A percentile compares a stretch with the other conserved stretches of the same genome.
These are phyloP conservation scores for Pseudobourletiella spinata DNA, from an alignment of 1,140 invertebrate species.

Conservation along the genomic window DNA sequence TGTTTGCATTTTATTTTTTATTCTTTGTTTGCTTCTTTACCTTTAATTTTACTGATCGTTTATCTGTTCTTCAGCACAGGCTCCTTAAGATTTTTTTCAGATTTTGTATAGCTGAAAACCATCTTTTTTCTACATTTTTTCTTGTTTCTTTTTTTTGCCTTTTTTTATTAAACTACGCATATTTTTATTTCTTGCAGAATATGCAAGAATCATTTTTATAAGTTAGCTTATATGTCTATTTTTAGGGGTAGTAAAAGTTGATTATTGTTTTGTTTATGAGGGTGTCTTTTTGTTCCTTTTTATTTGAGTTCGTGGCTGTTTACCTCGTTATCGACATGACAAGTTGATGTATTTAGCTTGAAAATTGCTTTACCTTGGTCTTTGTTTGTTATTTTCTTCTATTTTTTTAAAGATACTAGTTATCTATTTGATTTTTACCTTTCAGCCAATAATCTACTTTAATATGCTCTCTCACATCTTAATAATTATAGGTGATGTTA, in stretches of 20 bases:
- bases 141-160: slow-evolving; percentile 46
- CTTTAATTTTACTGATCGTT: slow-evolving; percentile 48
- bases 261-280: background rate
- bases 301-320: slow-evolving; percentile 28
- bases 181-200: slow-evolving; percentile 58
- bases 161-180: slow-evolving; percentile 62
- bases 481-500: slow-evolving; percentile 44
- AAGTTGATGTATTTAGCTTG: slow-evolving; percentile 34
- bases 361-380: slow-evolving; percentile 30
- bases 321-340: slow-evolving; percentile 35
- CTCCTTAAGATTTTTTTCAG: too few species aligned
- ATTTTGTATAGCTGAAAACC: too few species aligned
- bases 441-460: slow-evolving; percentile 46
- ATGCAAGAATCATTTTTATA: slow-evolving; percentile 59
- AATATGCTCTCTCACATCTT: slow-evolving; percentile 47
- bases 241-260: slow-evolving; percentile 46
- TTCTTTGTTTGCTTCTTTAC: slow-evolving; percentile 52
- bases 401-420: background rate
- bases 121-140: background rate
- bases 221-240: slow-evolving; percentile 46
- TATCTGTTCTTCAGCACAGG: slow-evolving; percentile 44
- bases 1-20: slow-evolving; percentile 54
- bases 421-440: slow-evolving; percentile 14
- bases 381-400: slow-evolving; percentile 26
- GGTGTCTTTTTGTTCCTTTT: slow-evolving; percentile 16